Evolutionary conservation across 2,888 invertebrate genomes (phyloP), one percentile per base, ranked within the genome.

Genomic region (Leptopilina syphax): DNA sequence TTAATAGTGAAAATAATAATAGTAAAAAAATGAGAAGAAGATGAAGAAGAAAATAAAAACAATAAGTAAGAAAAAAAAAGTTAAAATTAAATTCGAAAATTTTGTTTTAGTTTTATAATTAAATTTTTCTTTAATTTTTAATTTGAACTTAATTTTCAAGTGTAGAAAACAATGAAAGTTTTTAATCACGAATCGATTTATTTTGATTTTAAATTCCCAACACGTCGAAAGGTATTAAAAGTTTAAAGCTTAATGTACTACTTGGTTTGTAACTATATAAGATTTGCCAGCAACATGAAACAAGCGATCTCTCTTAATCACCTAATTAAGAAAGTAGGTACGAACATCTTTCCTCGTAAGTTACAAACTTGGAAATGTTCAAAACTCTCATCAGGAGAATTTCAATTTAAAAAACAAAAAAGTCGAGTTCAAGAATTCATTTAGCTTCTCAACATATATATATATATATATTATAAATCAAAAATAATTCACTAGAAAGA

Each of bases 291-390:
- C 10, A 67, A 44, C 47, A 67, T 44, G 67, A 47, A 24, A 44
- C 18, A 67, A 67, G 67, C 44, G 67, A 67, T 47, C 67, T 67
- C 67, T 67, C 67, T 67, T 67, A 67, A 67, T 67, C 9, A 67
- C 18, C 8, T 67, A 47, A 67, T 67, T 67, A 67, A 67, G 67
- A 44, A 67, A 67, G 47, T 67, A 67, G 44, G 47, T 67, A 47
- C 47, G 10, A 44, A 67, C 66, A 67, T 67, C 41, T 13, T 66
- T n/a, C 24, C 27, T 27, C 10, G 65, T 65, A 65, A 65, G 65
- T 34, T 65, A 34, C 24, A 4, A 65, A 73, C 77, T 80, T 57
- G 60, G 77, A 4, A 78, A 34, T 63, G 65, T 47, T 68, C 65
- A 47, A 77, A 66, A 73, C 82, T 60, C 44, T 66, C 65, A 10